These are phyloP conservation scores for Drosophila sp. DNA, from an alignment of 1,140 invertebrate species.

Conservation along the genomic window DNA sequence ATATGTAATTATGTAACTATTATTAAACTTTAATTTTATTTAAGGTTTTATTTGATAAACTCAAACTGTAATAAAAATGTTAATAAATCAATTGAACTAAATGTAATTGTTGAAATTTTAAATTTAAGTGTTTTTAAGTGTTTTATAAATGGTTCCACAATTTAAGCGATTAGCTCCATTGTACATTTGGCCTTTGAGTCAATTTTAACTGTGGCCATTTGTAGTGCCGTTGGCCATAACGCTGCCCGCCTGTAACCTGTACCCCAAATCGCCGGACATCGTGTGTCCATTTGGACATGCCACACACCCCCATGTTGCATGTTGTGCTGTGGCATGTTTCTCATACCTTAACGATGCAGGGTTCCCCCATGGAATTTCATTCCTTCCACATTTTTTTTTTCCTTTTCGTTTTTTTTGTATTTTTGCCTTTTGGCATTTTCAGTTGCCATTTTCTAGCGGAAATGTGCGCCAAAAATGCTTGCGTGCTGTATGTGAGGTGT, in stretches of 20 bases:
- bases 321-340: constrained; percentile 65
- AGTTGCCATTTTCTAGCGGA: constrained; percentile 73
- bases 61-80: no score
- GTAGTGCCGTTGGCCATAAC: constrained; percentile 13
- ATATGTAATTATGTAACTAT: no score
- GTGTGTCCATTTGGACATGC: constrained; percentile 17
- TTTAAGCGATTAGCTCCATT: not conserved
- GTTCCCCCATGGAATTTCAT: constrained; percentile 32
- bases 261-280: not conserved
- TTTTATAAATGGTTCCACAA: not conserved
- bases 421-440: constrained; percentile 71
- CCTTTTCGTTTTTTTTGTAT: constrained; percentile 8
- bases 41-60: no score
- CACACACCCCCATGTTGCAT: constrained; percentile 58
- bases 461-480: constrained; percentile 80
- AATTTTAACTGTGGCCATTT: constrained; percentile 4
- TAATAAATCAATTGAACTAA: no score
- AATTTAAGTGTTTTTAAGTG: no score
- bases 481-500: constrained; percentile 49
- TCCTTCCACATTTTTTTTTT: not conserved
- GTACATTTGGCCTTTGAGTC: not conserved
- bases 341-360: not conserved
- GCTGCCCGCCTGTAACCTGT: constrained; percentile 3
- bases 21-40: no score
- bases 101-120: no score